Evolutionary conservation across 1,140 invertebrate genomes (phyloP).

Genomic region (Dendrolimus kikuchii): DNA sequence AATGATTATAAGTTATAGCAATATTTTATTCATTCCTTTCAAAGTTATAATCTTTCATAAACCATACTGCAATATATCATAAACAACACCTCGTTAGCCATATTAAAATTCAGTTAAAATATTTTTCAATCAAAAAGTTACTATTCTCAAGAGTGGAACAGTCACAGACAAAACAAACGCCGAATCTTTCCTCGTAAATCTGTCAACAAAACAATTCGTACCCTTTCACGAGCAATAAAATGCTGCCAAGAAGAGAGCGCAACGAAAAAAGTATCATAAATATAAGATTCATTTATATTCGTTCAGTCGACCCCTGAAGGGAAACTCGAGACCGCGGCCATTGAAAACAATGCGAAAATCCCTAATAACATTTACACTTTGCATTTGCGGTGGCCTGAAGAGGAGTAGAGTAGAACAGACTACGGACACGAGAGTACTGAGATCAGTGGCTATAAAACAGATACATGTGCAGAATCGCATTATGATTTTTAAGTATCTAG

Average conservation of each 20-base stretch:
- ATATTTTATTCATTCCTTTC: too few relatives aligned
- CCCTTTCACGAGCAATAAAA: slow-evolving; percentile 70
- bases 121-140: slow-evolving; percentile 23
- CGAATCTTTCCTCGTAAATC: slow-evolving; percentile 68
- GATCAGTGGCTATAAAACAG: too few relatives aligned
- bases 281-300: slow-evolving; percentile 71
- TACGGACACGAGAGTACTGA: too few relatives aligned
- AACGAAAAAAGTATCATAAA: slow-evolving; percentile 67
- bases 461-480: too few relatives aligned
- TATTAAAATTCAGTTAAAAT: slow-evolving; percentile 22
- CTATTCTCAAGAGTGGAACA: slow-evolving; percentile 31
- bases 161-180: slow-evolving; percentile 62
- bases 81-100: slow-evolving; percentile 12
- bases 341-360: slow-evolving; percentile 33
- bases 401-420: too few relatives aligned
- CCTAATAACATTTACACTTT: slow-evolving; percentile 15
- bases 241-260: slow-evolving; percentile 54
- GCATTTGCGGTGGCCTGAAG: too few relatives aligned
- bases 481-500: too few relatives aligned
- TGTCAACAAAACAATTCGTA: slow-evolving; percentile 68
- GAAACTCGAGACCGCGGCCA: slow-evolving; percentile 34
- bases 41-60: too few relatives aligned
- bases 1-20: too few relatives aligned
- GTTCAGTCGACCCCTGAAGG: slow-evolving; percentile 52
- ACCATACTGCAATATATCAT: slow-evolving; percentile 1